Conservation (phyloP, 2,888 invertebrate genomes). For the Himalopsyche kuldschensis region DNA sequence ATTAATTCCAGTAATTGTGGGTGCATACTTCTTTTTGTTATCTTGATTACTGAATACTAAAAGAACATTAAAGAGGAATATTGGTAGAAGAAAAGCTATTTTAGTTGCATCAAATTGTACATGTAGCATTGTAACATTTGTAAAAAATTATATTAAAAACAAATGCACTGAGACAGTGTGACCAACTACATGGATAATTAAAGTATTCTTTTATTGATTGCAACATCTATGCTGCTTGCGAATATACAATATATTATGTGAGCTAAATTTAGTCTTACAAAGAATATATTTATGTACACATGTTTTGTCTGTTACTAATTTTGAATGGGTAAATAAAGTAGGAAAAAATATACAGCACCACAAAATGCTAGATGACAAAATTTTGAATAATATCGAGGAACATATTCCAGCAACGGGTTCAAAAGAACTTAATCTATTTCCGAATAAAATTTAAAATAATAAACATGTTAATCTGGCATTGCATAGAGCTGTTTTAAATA, state of each 20-base stretch:
- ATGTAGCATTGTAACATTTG: not conserved
- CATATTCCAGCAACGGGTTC: not conserved
- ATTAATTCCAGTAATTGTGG: not conserved
- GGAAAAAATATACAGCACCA: constrained; percentile 38
- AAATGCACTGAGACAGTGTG: not conserved
- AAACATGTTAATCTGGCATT: constrained; percentile 36
- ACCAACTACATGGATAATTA: not conserved
- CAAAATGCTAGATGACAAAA: constrained; percentile 32
- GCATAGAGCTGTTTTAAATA: constrained; percentile 40
- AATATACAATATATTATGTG: not conserved
- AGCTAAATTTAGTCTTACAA: not conserved
- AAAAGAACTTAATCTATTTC: not conserved
- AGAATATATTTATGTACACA: not conserved
- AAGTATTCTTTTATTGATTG: not conserved
- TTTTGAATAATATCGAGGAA: not conserved
- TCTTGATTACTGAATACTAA: too few relatives aligned
- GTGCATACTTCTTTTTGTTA: not conserved
- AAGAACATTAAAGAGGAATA: too few relatives aligned
- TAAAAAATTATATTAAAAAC: not conserved
- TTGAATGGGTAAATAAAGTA: constrained; percentile 6
- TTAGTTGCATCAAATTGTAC: not conserved
- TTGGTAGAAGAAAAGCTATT: not conserved
- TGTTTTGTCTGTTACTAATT: not conserved
- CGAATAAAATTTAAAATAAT: not conserved
- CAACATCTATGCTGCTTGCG: not conserved